A percentile compares a stretch with the other conserved stretches of the same genome.
Conservation (phyloP, 2,113 vertebrate genomes). For the Paramormyrops kingsleyae region DNA sequence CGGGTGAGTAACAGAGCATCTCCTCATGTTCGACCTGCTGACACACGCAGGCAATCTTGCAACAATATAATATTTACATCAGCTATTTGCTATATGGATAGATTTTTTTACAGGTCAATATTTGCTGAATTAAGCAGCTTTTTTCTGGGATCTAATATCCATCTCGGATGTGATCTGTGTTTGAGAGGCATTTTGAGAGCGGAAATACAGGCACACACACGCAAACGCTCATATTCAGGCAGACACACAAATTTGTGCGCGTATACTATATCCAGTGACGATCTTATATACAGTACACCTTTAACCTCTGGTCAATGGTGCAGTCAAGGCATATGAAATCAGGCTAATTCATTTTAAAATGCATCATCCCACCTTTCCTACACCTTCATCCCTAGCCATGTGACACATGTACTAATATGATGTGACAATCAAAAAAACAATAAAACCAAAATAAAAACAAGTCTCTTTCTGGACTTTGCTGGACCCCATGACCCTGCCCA, state of each 20-base stretch:
- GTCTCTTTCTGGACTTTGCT: not conserved
- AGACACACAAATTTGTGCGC: not conserved
- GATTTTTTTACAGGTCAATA: not conserved
- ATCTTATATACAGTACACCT: not conserved
- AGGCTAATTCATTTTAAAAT: not conserved
- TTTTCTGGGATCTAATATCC: not conserved
- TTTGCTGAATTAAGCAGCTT: slow-evolving; percentile 5
- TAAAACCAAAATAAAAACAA: not conserved
- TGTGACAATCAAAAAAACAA: not conserved
- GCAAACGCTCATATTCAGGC: not conserved
- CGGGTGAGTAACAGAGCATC: not conserved
- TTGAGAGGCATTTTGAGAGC: not conserved
- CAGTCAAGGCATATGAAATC: not conserved
- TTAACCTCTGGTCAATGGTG: not conserved
- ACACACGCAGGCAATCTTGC: not conserved
- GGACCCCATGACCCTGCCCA: too few relatives aligned
- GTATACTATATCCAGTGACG: not conserved
- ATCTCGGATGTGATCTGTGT: not conserved
- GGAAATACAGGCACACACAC: not conserved
- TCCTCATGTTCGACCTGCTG: not conserved
- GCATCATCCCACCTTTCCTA: not conserved
- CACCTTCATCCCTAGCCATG: not conserved
- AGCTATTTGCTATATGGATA: not conserved
- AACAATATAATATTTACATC: not conserved
- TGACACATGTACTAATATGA: not conserved